phyloP scores from a whole-genome alignment of 2,888 invertebrate genomes.

The Orthonychiurus folsomi region DNA sequence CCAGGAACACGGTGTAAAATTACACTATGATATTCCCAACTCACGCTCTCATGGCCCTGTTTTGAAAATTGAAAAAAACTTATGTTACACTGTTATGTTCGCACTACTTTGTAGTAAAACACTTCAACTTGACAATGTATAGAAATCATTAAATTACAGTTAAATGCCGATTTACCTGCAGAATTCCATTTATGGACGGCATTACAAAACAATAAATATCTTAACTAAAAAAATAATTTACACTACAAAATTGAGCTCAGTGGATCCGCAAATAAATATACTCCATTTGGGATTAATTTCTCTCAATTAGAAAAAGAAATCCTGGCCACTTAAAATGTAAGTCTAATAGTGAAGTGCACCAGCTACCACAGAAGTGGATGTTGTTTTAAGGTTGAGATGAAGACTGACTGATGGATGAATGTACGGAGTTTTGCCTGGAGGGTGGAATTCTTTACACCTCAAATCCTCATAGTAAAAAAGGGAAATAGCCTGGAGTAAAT shows the following conservation, averaged over 20 bases:
- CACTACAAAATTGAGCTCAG: background rate
- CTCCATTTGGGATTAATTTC: no score
- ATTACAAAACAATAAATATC: no score
- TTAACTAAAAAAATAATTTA: background rate
- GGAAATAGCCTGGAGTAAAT: background rate
- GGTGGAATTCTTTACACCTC: background rate
- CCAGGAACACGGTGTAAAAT: conserved; percentile 85
- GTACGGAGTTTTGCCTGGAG: background rate
- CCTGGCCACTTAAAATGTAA: no score
- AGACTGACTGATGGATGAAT: background rate
- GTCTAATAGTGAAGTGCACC: no score
- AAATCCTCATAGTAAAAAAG: background rate
- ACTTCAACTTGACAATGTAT: no score
- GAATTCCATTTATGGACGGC: background rate
- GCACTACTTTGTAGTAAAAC: background rate
- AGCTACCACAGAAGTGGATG: no score
- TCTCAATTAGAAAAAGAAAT: no score
- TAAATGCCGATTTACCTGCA: background rate
- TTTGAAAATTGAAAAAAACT: background rate
- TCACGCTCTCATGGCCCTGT: background rate
- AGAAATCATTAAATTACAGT: background rate
- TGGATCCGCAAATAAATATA: no score
- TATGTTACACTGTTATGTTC: background rate
- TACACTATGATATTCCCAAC: conserved; percentile 90
- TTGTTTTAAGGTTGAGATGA: no score